Percentiles rank a stretch among this genome's conserved stretches.
These are phyloP conservation scores for Hirundichthys speculiger DNA, from an alignment of 2,113 vertebrate genomes.

Conservation along the genomic window DNA sequence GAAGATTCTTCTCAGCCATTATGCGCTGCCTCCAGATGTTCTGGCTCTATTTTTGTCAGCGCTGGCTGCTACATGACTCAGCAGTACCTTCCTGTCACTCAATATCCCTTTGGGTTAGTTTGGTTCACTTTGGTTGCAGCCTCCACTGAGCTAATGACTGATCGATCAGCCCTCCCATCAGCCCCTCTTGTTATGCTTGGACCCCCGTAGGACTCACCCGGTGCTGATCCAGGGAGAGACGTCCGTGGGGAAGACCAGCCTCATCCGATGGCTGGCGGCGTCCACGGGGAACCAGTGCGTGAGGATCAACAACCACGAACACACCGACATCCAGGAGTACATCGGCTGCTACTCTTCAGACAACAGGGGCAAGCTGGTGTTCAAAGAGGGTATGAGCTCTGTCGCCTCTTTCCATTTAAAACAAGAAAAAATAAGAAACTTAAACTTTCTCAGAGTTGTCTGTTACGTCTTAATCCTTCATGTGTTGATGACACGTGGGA, in stretches of 20 bases:
- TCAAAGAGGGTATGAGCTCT: conserved; percentile 88
- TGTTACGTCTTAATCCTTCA: too few relatives aligned
- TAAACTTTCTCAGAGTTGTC: too few relatives aligned
- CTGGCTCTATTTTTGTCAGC: too few relatives aligned
- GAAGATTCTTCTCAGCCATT: too few relatives aligned
- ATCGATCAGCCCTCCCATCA: conserved; percentile 1
- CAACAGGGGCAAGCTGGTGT: conserved; percentile 88
- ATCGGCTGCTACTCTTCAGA: conserved; percentile 96
- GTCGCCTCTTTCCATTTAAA: too few relatives aligned
- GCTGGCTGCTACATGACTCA: not conserved
- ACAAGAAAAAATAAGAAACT: too few relatives aligned
- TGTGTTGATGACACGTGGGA: too few relatives aligned
- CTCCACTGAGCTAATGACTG: conserved; percentile 5
- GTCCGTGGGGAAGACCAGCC: conserved; percentile 97
- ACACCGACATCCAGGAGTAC: conserved; percentile 98
- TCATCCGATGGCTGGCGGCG: conserved; percentile 91
- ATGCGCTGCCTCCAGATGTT: too few relatives aligned
- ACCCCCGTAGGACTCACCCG: conserved; percentile 86
- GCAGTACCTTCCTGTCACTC: not conserved
- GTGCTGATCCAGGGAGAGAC: conserved; percentile 97
- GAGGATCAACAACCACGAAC: conserved; percentile 98
- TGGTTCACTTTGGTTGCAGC: not conserved
- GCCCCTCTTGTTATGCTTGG: not conserved
- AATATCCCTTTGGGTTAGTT: conserved; percentile 1
- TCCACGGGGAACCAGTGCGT: conserved; percentile 95